Evolutionary conservation across 2,888 invertebrate genomes (phyloP), one percentile per base, ranked within the genome.

Genomic region (Odontothrips loti): DNA sequence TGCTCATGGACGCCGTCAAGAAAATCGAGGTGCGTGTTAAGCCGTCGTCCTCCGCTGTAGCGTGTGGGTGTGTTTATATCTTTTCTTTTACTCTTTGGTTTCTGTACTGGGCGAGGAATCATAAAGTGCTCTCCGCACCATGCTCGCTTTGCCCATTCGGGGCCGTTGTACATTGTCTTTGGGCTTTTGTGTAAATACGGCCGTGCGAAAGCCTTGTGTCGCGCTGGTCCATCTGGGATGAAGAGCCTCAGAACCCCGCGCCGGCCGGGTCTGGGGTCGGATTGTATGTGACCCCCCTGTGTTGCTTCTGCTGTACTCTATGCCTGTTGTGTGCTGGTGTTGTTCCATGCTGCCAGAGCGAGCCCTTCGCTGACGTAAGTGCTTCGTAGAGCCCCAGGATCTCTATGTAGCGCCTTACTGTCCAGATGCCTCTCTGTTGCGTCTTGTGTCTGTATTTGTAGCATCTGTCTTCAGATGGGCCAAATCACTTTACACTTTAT

Each of bases 1-100:
- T 96, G 0, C 87, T 95, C 20, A 85, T 87, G 1, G 97, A 97
- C 68, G 89, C 92, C 10, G 90, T 95, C 20, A 95, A 95, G 86
- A 97, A 97, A 87, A 91, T 91, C 27, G 68, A 75, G 68, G 68
- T 75, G 23, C n/a, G 68, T 27, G 34, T 23, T 68, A 9, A 80
- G 81, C 1, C 83, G 83, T n/a, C n/a, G n/a, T n/a, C n/a, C n/a
- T n/a, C n/a, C n/a, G n/a, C n/a, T n/a, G n/a, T n/a, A n/a, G 34
- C 34, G 34, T 43, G 34, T 43, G 34, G 2, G 34, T 43, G 34
- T 43, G 34, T 43, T 2, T 43, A 23, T 75, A 10, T 12, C 23
- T n/a, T 68, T n/a, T 43, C 34, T 43, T 43, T 43, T 43, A 2
- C 34, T 43, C 34, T 43, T 6, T 43, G 34, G 34, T 43, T 43